Evolutionary conservation across 2,113 vertebrate species (phyloP), one percentile per base, ranked within the genome.

Genomic region (Pangasianodon hypophthalmus): DNA sequence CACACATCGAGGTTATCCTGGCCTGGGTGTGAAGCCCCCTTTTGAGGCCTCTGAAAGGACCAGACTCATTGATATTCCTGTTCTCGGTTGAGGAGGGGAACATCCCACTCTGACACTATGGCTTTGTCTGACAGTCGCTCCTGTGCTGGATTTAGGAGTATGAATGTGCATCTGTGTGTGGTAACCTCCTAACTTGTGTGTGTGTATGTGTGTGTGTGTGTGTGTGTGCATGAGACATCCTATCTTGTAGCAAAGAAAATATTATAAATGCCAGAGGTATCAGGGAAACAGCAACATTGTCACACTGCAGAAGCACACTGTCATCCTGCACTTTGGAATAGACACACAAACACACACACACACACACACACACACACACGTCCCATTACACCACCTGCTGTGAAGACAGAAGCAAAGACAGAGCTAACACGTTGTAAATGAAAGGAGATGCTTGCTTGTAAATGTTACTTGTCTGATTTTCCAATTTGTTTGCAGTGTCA

Each of bases 51-150:
- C 91, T 96, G 95, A 96, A 96, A 96, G 95, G 95, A 93, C 91
- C 92, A 84, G 94, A 91, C 95, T 96, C 95, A 96, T 96, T 96
- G 94, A 96, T 96, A 96, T 96, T 96, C 96, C 95, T 93, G 93
- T 92, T 93, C 93, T 91, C n/a, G 92, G 94, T 93, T 94, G 94
- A 93, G 94, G 95, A 95, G 94, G 95, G 95, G 95, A 94, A 93
- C 79, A 95, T 94, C 96, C 95, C 95, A 93, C 93, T 95, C 91
- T 96, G 94, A 94, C 94, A 95, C 94, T 88, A 92, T 94, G 95
- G 94, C 94, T 96, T 95, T 95, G 95, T 96, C 94, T 93, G 16
- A 93, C 93, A 95, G 93, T 80, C 50, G 13, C 14, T 82, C 37
- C 89, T 84, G 85, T 24, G 77, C 94, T 95, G 93, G 93, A 92